Base-by-base conservation (phyloP, 2,797 vertebrate genomes). In the Tinamus major region DNA sequence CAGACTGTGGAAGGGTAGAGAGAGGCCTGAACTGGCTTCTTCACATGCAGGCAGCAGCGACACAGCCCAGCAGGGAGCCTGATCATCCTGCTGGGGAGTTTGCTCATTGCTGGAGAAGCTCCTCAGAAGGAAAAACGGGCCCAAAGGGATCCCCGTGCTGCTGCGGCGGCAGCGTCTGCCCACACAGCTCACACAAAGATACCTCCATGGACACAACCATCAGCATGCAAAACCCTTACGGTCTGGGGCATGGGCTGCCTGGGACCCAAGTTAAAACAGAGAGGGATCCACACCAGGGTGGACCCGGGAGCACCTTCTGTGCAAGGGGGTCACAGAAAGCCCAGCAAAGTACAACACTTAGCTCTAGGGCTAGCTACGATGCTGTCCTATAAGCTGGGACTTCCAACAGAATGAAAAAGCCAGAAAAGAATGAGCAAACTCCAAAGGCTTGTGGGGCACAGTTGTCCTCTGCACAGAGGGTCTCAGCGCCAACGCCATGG, bases 1-100 rank as follows among this genome's bases (percentile, higher is more conserved):
- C 33, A 79, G 29, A 51, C 53, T 0, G 0, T 0, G 2, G 16
- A 8, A 2, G 1, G 23, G 35, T 10, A 15, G 63, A 35, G 13
- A 86, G 41, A 67, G 24, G 35, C 13, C 35, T 31, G 10, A 56
- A 35, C 8, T 12, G 17, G 14, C 1, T 1, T n/a, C 42, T 33
- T 58, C 0, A 0, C 56, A 35, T n/a, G 51, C 35, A 56, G 49
- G 27, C 41, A n/a, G 62, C 49, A 44, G 39, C 62, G 23, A 39
- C 62, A n/a, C 18, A 27, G 23, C 27, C 46, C 68, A 12, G 41
- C 42, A 79, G 12, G 37, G 27, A 82, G 21, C 35, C 41, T 56
- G 12, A 1, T 1, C 19, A 13, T 49, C 44, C 33, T 1, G 0
- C 41, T 35, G 65, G n/a, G 58, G 63, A 71, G 17, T 4, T 29